phyloP scores from a whole-genome alignment of 1,140 invertebrate genomes.

The Drosophila simulans region DNA sequence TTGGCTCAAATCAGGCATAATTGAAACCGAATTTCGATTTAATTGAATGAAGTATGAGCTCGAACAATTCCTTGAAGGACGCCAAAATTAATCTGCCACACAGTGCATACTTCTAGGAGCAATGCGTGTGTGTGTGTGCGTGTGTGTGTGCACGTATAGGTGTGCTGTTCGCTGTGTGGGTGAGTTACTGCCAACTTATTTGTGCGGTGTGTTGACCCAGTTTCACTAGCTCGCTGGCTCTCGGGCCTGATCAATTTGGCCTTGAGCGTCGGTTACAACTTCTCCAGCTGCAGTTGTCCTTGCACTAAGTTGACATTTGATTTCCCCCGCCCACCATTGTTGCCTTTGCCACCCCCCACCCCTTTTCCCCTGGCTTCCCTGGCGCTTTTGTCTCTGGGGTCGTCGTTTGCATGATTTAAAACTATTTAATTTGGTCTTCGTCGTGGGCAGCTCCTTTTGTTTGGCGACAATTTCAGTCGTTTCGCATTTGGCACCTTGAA shows the following conservation, averaged over 20 bases:
- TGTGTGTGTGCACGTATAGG: slow-evolving; percentile 11
- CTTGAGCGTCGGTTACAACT: slow-evolving; percentile 49
- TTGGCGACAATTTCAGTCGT: slow-evolving; percentile 27
- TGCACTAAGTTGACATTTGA: slow-evolving; percentile 63
- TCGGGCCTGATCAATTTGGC: slow-evolving; percentile 60
- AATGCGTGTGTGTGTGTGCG: slow-evolving; percentile 15
- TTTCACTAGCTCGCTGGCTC: slow-evolving; percentile 44
- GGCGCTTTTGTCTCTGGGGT: slow-evolving; percentile 22
- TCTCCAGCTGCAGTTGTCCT: slow-evolving; percentile 60
- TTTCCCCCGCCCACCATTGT: slow-evolving; percentile 42
- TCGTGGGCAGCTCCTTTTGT: slow-evolving; percentile 25
- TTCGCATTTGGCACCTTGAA: slow-evolving; percentile 50
- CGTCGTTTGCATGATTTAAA: slow-evolving; percentile 57
- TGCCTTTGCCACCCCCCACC: not conserved
- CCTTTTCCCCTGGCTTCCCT: too few species aligned
- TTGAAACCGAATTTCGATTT: slow-evolving; percentile 19
- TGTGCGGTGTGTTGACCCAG: slow-evolving; percentile 52
- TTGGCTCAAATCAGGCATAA: slow-evolving; percentile 10
- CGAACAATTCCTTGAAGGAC: slow-evolving; percentile 16
- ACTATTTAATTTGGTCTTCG: slow-evolving; percentile 54
- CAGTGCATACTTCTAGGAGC: slow-evolving; percentile 8
- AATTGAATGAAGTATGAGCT: slow-evolving; percentile 34
- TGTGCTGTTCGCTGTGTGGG: slow-evolving; percentile 5
- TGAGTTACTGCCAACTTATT: slow-evolving; percentile 63
- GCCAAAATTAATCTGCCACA: slow-evolving; percentile 11